phyloP scores from a whole-genome alignment of 2,113 vertebrate species.

The Embiotoca jacksoni region DNA sequence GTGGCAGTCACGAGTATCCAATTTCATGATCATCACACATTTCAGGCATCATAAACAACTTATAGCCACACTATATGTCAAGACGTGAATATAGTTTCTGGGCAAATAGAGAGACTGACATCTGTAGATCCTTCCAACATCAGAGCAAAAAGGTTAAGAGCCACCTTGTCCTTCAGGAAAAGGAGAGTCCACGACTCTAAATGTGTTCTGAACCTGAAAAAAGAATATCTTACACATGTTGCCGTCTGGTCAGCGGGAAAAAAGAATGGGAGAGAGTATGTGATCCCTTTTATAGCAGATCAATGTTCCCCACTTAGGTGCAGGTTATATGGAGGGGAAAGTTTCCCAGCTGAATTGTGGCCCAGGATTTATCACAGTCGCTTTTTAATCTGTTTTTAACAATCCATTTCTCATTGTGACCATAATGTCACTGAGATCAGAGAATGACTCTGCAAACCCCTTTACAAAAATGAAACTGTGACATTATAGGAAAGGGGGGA shows the following conservation, averaged over 20 bases:
- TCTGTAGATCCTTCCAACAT: background rate
- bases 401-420: constrained; percentile 59
- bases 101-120: background rate
- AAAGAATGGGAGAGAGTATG: background rate
- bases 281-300: constrained; percentile 52
- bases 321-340: constrained; percentile 64
- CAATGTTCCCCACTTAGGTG: constrained; percentile 48
- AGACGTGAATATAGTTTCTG: background rate
- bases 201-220: constrained; percentile 38
- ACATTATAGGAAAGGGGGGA: constrained; percentile 39
- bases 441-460: constrained; percentile 47
- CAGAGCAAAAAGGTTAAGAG: constrained; percentile 11
- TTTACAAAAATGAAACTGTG: constrained; percentile 30
- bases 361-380: constrained; percentile 50
- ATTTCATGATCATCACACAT: background rate
- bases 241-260: constrained; percentile 17
- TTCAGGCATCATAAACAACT: background rate
- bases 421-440: constrained; percentile 49
- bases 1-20: background rate
- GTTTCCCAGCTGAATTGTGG: constrained; percentile 57
- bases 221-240: constrained; percentile 32
- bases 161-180: background rate
- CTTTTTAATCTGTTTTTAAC: constrained; percentile 61
- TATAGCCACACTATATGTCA: background rate
- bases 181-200: background rate